Conservation (phyloP, 2,797 vertebrate genomes). For the Pseudochaenichthys georgianus region DNA sequence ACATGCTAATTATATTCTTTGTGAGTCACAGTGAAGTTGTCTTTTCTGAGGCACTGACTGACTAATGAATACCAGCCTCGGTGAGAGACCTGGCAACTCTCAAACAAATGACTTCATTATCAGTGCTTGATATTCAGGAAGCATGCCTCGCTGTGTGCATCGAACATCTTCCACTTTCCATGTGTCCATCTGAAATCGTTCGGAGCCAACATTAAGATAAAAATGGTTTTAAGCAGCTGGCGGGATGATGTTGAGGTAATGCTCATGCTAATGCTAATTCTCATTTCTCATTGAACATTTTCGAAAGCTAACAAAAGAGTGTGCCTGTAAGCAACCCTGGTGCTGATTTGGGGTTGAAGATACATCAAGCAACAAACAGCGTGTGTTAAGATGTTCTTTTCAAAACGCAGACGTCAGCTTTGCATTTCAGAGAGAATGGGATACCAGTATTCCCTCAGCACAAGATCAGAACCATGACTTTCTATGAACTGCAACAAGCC, state of each 20-base stretch:
- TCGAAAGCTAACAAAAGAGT: conserved; percentile 71
- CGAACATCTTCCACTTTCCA: conserved; percentile 61
- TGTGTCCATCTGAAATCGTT: conserved; percentile 67
- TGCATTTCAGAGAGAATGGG: conserved; percentile 76
- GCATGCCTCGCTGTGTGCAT: conserved; percentile 73
- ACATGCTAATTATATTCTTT: conserved; percentile 81
- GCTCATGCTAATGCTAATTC: conserved; percentile 8
- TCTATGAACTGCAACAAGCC: conserved; percentile 64
- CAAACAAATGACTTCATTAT: conserved; percentile 88
- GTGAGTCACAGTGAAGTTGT: conserved; percentile 73
- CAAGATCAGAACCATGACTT: conserved; percentile 71
- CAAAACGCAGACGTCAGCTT: conserved; percentile 68
- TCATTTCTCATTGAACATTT: conserved; percentile 47
- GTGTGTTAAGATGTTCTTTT: conserved; percentile 69
- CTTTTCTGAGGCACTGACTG: conserved; percentile 73
- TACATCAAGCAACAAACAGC: conserved; percentile 68
- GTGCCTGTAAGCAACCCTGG: conserved; percentile 72
- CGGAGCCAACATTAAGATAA: conserved; percentile 14
- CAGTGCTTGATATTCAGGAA: conserved; percentile 82
- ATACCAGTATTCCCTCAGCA: conserved; percentile 73
- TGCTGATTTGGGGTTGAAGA: conserved; percentile 75
- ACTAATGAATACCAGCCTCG: conserved; percentile 86
- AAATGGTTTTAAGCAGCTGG: conserved; percentile 27
- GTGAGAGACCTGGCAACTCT: conserved; percentile 83
- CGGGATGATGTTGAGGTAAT: conserved; percentile 47